phyloP scores from a whole-genome alignment of 2,888 invertebrate genomes.

The Mylabris sibirica region DNA sequence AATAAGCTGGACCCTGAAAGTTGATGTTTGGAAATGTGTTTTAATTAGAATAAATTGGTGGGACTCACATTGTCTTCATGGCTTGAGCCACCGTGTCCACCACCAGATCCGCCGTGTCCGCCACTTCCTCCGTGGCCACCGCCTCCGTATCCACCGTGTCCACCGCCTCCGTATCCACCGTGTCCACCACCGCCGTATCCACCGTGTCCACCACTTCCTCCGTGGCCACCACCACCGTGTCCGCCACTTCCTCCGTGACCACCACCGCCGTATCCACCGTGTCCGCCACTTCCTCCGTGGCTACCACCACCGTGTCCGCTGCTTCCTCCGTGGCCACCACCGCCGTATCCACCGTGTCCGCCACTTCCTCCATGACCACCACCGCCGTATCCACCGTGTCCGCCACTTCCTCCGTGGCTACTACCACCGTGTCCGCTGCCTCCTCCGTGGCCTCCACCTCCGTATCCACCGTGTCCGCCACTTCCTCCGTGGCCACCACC shows the following conservation, averaged over 20 bases:
- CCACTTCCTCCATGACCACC: slow-evolving; percentile 21
- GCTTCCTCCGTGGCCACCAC: slow-evolving; percentile 19
- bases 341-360: slow-evolving; percentile 23
- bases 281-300: slow-evolving; percentile 32
- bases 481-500: slow-evolving; percentile 27
- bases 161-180: slow-evolving; percentile 21
- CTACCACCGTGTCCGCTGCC: slow-evolving; percentile 1
- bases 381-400: slow-evolving; percentile 19
- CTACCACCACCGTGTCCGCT: slow-evolving; percentile 4
- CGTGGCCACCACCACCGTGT: slow-evolving; percentile 13
- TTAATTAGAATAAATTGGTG: not conserved
- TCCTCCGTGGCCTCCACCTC: slow-evolving; percentile 23
- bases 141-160: not conserved
- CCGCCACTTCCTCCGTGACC: slow-evolving; percentile 17
- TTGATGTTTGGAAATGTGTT: not conserved
- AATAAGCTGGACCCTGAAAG: slow-evolving; percentile 29
- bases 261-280: slow-evolving; percentile 27
- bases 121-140: not conserved
- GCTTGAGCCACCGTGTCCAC: slow-evolving; percentile 19
- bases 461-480: slow-evolving; percentile 30
- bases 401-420: slow-evolving; percentile 3
- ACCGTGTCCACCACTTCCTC: not conserved
- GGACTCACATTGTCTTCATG: slow-evolving; percentile 28
- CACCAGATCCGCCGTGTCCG: slow-evolving; percentile 19
- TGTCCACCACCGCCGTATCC: not conserved